Base-by-base conservation (phyloP, 2,797 vertebrate species). In the Ammospiza maritima region DNA sequence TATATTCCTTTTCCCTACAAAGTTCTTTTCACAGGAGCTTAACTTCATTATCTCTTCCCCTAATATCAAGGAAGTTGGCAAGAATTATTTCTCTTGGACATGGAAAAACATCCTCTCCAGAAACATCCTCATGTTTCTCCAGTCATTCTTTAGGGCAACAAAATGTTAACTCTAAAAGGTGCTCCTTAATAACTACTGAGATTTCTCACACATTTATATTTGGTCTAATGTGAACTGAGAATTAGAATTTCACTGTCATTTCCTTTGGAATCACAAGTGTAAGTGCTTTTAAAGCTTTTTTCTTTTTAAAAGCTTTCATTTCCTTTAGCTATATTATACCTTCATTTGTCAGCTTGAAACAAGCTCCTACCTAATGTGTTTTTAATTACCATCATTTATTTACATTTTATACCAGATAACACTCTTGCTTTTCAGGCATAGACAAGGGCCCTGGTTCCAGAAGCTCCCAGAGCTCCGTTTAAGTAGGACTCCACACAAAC, bases 311-410 rank as follows among this genome's bases (percentile, higher is more conserved):
- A 81, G 14, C 29, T 75, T 30, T 23, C 9, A 61, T 22, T 66
- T 91, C 34, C 29, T 54, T 36, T 29, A 79, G 25, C 47, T 61
- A 9, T 5, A 50, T 47, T 54, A 67, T 9, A 67, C 27, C 20
- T 67, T 79, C 56, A 45, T 57, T 78, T 76, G 25, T 66, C 73
- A 80, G 56, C 69, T 78, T 40, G 45, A 42, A 94, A 78, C 25
- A 45, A 84, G 48, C 40, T 72, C 47, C 32, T 42, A 16, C 66
- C 62, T 72, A 83, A 67, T 16, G 26, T 21, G 61, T 9, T 92
- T 93, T 88, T 94, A 96, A 82, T 87, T 72, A 50, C 42, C 61
- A 29, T 14, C 3, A 65, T 69, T 74, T 93, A 70, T 85, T 90
- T 85, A 77, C 36, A 66, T 54, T 88, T 87, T 56, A 45, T 36